phyloP scores from a whole-genome alignment of 2,113 vertebrate species.

The Aphyosemion australe region DNA sequence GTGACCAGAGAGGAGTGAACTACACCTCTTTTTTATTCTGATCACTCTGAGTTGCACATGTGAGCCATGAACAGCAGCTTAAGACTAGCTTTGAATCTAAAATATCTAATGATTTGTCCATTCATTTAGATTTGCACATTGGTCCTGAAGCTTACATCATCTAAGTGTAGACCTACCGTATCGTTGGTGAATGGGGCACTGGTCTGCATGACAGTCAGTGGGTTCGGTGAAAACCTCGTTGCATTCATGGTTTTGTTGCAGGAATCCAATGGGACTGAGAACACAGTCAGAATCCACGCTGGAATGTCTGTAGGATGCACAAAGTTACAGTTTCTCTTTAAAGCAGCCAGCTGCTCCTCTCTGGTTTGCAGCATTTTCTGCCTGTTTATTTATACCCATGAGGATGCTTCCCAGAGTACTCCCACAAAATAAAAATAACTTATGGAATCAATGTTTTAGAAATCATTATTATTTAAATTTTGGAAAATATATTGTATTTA shows the following conservation, averaged over 20 bases:
- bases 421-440: not conserved
- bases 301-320: conserved; percentile 38
- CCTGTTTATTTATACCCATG: too few species aligned
- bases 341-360: not conserved
- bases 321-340: not conserved
- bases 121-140: not conserved
- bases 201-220: conserved; percentile 64
- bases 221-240: conserved; percentile 56
- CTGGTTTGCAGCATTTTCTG: not conserved
- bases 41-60: not conserved
- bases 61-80: not conserved
- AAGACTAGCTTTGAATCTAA: not conserved
- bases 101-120: not conserved
- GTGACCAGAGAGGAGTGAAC: conserved; percentile 20
- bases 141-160: not conserved
- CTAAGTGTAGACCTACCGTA: conserved; percentile 52
- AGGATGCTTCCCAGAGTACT: too few species aligned
- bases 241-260: conserved; percentile 5
- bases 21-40: not conserved
- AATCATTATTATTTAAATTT: too few species aligned
- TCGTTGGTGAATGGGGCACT: conserved; percentile 74
- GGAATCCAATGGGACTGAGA: conserved; percentile 29
- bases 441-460: not conserved
- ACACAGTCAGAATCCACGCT: conserved; percentile 47
- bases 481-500: too few species aligned